Percentiles rank a stretch among this genome's conserved stretches.
phyloP scores from a whole-genome alignment of 2,113 vertebrate species.

The Jacana jacana region DNA sequence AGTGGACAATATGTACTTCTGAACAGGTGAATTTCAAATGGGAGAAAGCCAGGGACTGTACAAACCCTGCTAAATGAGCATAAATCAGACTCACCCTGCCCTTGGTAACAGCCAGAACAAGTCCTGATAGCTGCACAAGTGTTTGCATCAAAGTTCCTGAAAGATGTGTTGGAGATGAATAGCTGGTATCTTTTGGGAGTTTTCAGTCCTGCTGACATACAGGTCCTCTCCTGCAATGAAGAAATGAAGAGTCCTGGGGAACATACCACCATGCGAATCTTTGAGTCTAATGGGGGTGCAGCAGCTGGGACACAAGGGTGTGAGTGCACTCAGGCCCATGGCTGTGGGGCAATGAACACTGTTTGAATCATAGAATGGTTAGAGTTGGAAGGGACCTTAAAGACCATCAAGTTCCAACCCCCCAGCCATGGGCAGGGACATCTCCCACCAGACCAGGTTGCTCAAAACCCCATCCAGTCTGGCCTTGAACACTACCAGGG shows the following conservation, averaged over 20 bases:
- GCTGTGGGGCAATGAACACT: background rate
- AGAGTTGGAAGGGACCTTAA: no score
- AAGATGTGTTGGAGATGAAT: conserved; percentile 64
- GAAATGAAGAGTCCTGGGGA: background rate
- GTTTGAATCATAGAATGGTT: no score
- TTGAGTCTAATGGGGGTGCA: background rate
- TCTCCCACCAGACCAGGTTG: no score
- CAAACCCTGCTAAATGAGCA: background rate
- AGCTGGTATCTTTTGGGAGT: conserved; percentile 71
- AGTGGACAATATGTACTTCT: background rate
- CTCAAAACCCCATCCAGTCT: no score
- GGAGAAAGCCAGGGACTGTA: background rate
- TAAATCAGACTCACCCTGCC: conserved; percentile 70
- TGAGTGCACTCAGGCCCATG: background rate
- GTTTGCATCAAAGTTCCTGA: conserved; percentile 71
- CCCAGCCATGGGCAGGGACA: no score
- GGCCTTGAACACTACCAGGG: no score
- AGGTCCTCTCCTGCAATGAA: conserved; percentile 30
- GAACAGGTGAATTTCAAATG: background rate
- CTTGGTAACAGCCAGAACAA: conserved; percentile 73
- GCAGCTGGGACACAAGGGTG: background rate
- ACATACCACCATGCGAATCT: background rate
- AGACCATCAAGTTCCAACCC: no score
- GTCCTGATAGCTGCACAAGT: conserved; percentile 70
- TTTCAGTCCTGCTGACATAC: conserved; percentile 73